Conservation (phyloP, 2,113 vertebrate genomes). For the Nematolebias whitei region DNA sequence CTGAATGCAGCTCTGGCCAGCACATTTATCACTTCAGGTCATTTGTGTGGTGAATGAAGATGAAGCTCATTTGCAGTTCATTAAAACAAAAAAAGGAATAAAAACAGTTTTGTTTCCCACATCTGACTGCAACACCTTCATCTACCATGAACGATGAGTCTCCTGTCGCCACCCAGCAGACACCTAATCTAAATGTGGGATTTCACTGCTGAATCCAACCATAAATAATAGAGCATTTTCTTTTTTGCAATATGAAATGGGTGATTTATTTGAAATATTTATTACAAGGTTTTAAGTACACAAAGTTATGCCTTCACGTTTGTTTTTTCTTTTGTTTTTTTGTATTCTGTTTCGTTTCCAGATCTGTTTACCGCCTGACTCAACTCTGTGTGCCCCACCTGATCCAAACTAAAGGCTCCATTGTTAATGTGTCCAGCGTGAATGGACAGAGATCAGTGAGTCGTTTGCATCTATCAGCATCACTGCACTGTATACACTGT, state of each 20-base stretch:
- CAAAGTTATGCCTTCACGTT: background rate
- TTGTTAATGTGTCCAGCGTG: constrained; percentile 84
- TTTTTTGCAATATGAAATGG: background rate
- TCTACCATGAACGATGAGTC: background rate
- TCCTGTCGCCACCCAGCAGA: background rate
- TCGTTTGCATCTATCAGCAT: constrained; percentile 26
- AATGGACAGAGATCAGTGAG: constrained; percentile 84
- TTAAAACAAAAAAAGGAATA: background rate
- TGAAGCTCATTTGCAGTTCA: no score
- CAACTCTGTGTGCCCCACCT: constrained; percentile 83
- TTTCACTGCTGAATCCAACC: background rate
- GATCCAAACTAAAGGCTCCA: constrained; percentile 80
- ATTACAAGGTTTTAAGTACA: background rate
- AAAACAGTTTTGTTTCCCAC: background rate
- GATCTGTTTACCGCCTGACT: constrained; percentile 80
- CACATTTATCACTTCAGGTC: constrained; percentile 4
- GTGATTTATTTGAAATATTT: background rate
- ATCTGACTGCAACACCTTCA: background rate
- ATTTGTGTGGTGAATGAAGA: constrained; percentile 10
- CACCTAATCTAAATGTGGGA: background rate
- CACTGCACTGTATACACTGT: background rate
- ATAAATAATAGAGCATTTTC: constrained; percentile 2
- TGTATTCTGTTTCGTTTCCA: constrained; percentile 20
- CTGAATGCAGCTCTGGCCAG: background rate
- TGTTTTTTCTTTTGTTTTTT: background rate